Evolutionary conservation across 1,140 invertebrate species (phyloP), one percentile per base, ranked within the genome.

Genomic region (Platyscapa corneri): DNA sequence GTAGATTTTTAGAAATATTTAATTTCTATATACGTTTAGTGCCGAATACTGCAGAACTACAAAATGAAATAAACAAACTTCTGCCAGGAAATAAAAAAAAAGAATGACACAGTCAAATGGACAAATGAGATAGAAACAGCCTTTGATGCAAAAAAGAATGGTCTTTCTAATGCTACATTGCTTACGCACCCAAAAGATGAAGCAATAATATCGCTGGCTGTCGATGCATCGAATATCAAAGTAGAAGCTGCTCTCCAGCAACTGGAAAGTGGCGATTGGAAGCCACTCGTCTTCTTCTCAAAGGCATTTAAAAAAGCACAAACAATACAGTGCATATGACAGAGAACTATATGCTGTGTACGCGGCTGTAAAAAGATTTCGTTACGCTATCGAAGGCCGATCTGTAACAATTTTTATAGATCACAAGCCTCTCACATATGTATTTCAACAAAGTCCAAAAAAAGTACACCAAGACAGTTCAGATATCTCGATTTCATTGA

Each of bases 371-470:
- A 85, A 89, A 86, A 76, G 90, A 79, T 91, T 91, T 82, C 18
- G 91, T 3, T 84, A 84, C 53, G 87, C 72, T 0, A 78, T 49
- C 37, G 84, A 46, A 77, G 85, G n/a, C n/a, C 49, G 83, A 0
- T 7, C 89, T 14, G 86, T 93, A 0, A 90, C 92, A 0, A 89
- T 94, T 12, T 89, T 78, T 30, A 92, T 90, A 3, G 91, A 94
- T 81, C 93, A 94, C 82, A 92, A 93, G 83, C 93, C 91, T 0
- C 83, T 93, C 20, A 89, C 81, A 20, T 90, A 84, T 79, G 89
- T 89, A 3, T 92, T n/a, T 67, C 76, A 2, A 82, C 79, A 85
- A 70, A 87, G 85, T 1, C 30, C 12, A 0, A 74, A 85, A 10
- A 83, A 86, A 72, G 64, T 12, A 70, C 84, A 12, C 85, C 89